Percentiles rank a stretch among this genome's conserved stretches.
phyloP scores from a whole-genome alignment of 1,140 invertebrate genomes.

The Drosophila kanapiae region DNA sequence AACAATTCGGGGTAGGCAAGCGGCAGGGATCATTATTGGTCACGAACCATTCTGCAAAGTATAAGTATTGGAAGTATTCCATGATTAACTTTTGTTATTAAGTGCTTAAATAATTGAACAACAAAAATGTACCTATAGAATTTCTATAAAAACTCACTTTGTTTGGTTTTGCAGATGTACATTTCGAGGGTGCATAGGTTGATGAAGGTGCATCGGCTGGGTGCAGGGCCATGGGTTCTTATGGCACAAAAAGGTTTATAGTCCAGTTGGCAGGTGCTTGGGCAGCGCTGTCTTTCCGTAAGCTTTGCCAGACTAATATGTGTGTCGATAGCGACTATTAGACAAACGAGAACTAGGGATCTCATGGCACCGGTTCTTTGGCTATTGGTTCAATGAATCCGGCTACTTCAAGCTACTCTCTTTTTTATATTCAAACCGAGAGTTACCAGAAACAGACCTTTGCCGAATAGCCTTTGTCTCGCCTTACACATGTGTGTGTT shows the following conservation, averaged over 20 bases:
- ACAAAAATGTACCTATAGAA: too few species aligned
- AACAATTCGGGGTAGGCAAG: not conserved
- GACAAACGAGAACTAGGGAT: not conserved
- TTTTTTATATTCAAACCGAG: not conserved
- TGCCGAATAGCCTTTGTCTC: not conserved
- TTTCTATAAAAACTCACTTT: constrained; percentile 10
- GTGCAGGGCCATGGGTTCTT: not conserved
- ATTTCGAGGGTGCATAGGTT: constrained; percentile 19
- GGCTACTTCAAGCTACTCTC: not conserved
- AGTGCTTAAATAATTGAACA: too few species aligned
- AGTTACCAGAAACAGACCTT: not conserved
- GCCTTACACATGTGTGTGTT: constrained; percentile 6
- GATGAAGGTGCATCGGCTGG: constrained; percentile 19
- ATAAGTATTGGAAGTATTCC: not conserved
- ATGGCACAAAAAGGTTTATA: constrained; percentile 20
- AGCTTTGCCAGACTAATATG: not conserved
- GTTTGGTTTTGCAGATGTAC: not conserved
- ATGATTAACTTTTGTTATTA: not conserved
- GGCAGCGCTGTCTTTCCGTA: accelerated
- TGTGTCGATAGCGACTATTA: not conserved
- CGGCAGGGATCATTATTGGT: not conserved
- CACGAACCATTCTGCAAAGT: constrained; percentile 19
- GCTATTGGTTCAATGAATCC: not conserved
- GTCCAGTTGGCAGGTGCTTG: not conserved
- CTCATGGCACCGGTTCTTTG: constrained; percentile 10